Evolutionary conservation across 2,113 vertebrate species (phyloP), one percentile per base, ranked within the genome.

Genomic region (Smithornis capensis): DNA sequence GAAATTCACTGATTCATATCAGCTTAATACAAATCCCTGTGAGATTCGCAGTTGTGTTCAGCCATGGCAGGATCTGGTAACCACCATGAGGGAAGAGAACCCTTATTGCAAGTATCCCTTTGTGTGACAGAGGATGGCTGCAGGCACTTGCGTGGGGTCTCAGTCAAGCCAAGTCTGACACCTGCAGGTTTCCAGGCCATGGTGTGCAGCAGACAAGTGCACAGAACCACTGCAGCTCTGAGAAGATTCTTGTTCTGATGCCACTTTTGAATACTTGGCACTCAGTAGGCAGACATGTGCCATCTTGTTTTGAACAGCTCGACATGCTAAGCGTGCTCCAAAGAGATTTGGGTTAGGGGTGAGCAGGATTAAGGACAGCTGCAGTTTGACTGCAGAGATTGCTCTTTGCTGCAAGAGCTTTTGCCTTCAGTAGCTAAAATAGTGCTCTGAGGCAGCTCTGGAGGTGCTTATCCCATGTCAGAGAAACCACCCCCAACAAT

Each of bases 1-100:
- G 70, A 97, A 94, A 95, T 88, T 77, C 76, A 83, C 91, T 90
- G 96, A 95, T 97, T 95, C 91, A 37, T 96, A 96, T 91, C 84
- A 94, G 90, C 83, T 96, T 97, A 96, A 97, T 96, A 97, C 59
- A 95, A 95, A 90, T 83, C 86, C 81, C 15, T 83, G 40, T 53
- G 79, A 90, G 83, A 86, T 70, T 37, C 0, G 0, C 57, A n/a
- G 52, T 19, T n/a, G 50, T 86, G 14, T 73, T 92, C 70, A 94
- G 52, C 76, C 56, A 45, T 12, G 16, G 88, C 55, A 82, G 71
- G 73, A 89, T 22, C 63, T 71, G 40, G 47, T 82, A 94, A 78
- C 55, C 62, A 89, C 68, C 14, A 27, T 0, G 0, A 37, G 19
- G 55, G 37, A 53, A 50, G 31, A 56, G 35, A 55, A 44, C 11